Evolutionary conservation across 2,888 invertebrate genomes (phyloP).

Genomic region (Isotomurus palustris): DNA sequence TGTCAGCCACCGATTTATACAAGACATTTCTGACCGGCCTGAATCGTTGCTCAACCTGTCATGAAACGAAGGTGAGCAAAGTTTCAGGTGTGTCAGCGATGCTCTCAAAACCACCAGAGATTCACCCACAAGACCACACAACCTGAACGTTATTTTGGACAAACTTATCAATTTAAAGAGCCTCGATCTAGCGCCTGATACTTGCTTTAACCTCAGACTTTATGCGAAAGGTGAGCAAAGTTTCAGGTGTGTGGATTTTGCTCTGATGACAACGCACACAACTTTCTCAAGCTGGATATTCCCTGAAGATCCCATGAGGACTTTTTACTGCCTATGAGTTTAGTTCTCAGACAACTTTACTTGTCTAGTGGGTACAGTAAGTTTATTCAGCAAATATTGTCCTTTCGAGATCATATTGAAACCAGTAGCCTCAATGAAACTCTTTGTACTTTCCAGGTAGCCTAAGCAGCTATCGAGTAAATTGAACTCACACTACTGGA

Average conservation of each 20-base stretch:
- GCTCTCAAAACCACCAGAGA: conserved; percentile 29
- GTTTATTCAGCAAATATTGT: too few species aligned
- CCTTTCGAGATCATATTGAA: too few species aligned
- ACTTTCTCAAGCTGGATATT: too few species aligned
- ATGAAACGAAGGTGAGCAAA: conserved; percentile 69
- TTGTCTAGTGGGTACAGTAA: too few species aligned
- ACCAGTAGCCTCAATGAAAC: too few species aligned
- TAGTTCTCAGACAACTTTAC: too few species aligned
- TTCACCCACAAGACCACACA: background rate
- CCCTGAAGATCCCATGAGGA: too few species aligned
- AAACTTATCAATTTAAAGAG: conserved; percentile 16
- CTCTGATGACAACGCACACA: conserved; percentile 24
- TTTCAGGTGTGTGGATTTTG: conserved; percentile 47
- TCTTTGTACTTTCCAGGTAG: too few species aligned
- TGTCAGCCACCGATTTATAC: too few species aligned
- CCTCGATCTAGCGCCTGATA: conserved; percentile 47
- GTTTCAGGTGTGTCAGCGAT: conserved; percentile 77
- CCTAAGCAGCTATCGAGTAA: too few species aligned
- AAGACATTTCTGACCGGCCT: conserved; percentile 62
- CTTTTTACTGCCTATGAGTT: too few species aligned
- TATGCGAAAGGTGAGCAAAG: conserved; percentile 47
- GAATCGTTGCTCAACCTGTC: conserved; percentile 77
- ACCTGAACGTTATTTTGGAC: background rate
- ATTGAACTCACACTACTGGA: too few species aligned
- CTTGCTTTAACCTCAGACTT: conserved; percentile 47